Percentiles rank a stretch among this genome's conserved stretches.
Conservation (phyloP, 1,140 invertebrate species). For the Contarinia nasturtii region DNA sequence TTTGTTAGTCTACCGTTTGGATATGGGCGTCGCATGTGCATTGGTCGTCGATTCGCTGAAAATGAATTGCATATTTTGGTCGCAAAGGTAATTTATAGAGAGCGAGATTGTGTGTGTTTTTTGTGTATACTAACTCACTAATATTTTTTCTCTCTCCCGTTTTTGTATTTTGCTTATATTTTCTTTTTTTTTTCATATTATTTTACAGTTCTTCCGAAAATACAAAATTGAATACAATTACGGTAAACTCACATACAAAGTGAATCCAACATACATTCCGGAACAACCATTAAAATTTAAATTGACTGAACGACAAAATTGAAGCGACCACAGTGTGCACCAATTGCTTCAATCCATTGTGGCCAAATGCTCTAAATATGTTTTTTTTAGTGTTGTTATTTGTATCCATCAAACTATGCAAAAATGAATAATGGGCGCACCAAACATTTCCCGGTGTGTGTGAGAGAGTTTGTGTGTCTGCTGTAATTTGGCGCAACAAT, state of each 20-base stretch:
- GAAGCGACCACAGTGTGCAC: neutral
- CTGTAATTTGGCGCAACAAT: no score
- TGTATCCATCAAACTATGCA: no score
- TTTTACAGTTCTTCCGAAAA: slow-evolving; percentile 40
- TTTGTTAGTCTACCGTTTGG: slow-evolving; percentile 67
- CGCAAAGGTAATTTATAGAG: slow-evolving; percentile 23
- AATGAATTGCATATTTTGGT: slow-evolving; percentile 54
- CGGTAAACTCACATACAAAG: slow-evolving; percentile 40
- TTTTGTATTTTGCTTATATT: no score
- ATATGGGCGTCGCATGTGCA: slow-evolving; percentile 61
- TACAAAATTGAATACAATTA: slow-evolving; percentile 42
- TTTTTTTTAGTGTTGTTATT: neutral
- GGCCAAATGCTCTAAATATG: neutral
- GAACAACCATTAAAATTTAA: slow-evolving; percentile 45
- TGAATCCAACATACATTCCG: slow-evolving; percentile 49
- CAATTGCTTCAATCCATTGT: no score
- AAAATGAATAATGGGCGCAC: no score
- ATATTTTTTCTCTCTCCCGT: neutral
- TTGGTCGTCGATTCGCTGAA: slow-evolving; percentile 64
- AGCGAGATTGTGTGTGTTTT: no score
- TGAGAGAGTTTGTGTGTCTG: no score
- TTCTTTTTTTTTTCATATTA: slow-evolving; percentile 10
- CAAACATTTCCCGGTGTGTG: no score
- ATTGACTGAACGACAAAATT: slow-evolving; percentile 22
- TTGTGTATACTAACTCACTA: neutral